Conservation (phyloP, 2,113 vertebrate species). For the Electrona antarctica region DNA sequence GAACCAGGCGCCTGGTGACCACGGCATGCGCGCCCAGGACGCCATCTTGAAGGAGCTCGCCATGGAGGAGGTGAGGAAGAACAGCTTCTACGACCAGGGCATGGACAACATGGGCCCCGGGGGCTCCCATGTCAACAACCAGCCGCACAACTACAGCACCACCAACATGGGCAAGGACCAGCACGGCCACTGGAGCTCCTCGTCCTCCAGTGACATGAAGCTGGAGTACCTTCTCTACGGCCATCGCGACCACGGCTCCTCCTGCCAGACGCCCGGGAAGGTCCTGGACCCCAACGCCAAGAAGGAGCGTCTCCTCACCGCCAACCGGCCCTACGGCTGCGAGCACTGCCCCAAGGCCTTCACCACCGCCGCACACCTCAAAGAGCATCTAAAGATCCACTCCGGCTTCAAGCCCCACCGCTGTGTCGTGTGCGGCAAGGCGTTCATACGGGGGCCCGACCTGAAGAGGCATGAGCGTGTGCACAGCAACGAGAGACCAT, state of each 20-base stretch:
- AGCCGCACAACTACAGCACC: constrained; percentile 91
- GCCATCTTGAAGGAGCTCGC: constrained; percentile 95
- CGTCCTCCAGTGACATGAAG: constrained; percentile 91
- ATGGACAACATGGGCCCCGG: constrained; percentile 93
- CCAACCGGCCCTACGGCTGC: constrained; percentile 94
- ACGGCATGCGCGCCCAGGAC: constrained; percentile 94
- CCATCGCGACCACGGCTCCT: constrained; percentile 92
- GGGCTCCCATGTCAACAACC: constrained; percentile 89
- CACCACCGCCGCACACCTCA: constrained; percentile 96
- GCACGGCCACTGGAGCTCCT: constrained; percentile 79
- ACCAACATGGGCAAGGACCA: constrained; percentile 86
- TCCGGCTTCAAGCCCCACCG: constrained; percentile 97
- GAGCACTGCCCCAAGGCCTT: constrained; percentile 99
- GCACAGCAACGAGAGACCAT: constrained; percentile 97
- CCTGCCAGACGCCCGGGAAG: constrained; percentile 88
- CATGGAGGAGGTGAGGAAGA: constrained; percentile 95
- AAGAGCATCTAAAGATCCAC: constrained; percentile 98
- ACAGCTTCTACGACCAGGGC: constrained; percentile 96
- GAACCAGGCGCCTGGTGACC: constrained; percentile 93
- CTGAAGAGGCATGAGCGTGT: constrained; percentile 96
- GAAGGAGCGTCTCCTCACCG: constrained; percentile 95
- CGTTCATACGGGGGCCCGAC: constrained; percentile 95
- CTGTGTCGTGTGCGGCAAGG: constrained; percentile 96
- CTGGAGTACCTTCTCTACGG: constrained; percentile 97
- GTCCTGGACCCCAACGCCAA: constrained; percentile 90